Evolutionary conservation across 2,113 vertebrate genomes (phyloP).

Genomic region (Ochotona princeps): DNA sequence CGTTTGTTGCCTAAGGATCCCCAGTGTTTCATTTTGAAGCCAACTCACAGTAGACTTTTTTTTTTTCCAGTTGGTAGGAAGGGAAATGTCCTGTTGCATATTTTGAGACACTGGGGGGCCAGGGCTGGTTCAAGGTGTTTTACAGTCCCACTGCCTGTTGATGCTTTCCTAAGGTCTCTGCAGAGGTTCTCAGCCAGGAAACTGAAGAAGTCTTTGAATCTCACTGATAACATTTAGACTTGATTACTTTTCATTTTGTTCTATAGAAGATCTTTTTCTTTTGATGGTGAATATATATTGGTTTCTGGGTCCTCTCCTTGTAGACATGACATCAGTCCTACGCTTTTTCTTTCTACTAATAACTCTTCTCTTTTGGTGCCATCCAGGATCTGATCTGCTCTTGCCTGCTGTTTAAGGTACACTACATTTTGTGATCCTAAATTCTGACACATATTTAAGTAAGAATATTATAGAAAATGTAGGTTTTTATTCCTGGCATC

Average conservation of each 20-base stretch:
- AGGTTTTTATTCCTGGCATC: constrained; percentile 8
- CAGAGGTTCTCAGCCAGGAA: neutral
- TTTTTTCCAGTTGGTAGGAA: neutral
- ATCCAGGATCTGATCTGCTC: neutral
- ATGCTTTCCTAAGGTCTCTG: neutral
- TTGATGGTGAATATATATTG: neutral
- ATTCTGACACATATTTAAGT: neutral
- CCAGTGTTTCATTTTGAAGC: neutral
- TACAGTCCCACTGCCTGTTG: neutral
- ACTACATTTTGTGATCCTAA: neutral
- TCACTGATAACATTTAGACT: neutral
- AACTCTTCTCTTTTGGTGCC: neutral
- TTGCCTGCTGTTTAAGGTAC: neutral
- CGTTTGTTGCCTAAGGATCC: neutral
- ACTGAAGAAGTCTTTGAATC: neutral
- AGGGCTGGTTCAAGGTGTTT: neutral
- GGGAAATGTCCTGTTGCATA: neutral
- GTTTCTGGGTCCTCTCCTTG: neutral
- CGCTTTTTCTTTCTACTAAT: neutral
- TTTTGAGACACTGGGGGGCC: neutral
- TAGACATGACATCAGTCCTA: neutral
- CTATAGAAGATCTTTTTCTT: neutral
- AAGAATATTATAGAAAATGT: neutral
- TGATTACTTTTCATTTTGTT: neutral
- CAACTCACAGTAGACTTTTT: neutral